Evolutionary conservation across 2,888 invertebrate genomes (phyloP), one percentile per base, ranked within the genome.

Genomic region (Rhabditoides inermis): DNA sequence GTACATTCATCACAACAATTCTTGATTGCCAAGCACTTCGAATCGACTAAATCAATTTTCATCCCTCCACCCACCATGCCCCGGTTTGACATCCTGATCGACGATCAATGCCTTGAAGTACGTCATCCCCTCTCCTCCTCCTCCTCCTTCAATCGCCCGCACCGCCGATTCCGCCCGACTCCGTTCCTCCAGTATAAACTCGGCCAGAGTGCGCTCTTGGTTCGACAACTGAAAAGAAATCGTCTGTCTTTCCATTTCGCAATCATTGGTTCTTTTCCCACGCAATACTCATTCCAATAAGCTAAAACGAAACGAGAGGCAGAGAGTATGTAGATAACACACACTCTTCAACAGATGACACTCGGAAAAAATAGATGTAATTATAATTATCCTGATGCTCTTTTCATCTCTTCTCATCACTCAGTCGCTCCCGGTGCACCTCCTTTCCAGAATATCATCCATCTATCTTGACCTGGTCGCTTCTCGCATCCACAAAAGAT

Each of bases 161-260:
- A 72, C 55, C 35, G 75, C 57, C n/a, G n/a, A n/a, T n/a, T n/a
- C n/a, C n/a, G n/a, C n/a, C n/a, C n/a, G n/a, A n/a, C n/a, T n/a
- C n/a, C 74, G 59, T 12, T 69, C 41, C 10, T 48, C 49, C 5
- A 72, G 53, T 32, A 75, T 58, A 49, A 72, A 70, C 42, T 68
- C 63, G 22, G 61, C 67, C 6, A 74, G 55, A 26, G 50, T 30
- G 6, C 63, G 58, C 51, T 75, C 75, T n/a, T 48, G 58, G 35
- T 70, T 73, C 4, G 73, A 73, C 2, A 71, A 48, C 56, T 72
- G 39, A 26, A 58, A 47, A 35, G 18, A 27, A 15, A 25, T 12
- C 25, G 18, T 22, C 3, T 32, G n/a, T 20, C 18, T n/a, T 5
- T 15, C 12, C 2, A 44, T 44, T n/a, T n/a, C n/a, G n/a, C n/a